phyloP scores from a whole-genome alignment of 1,140 invertebrate species.

The Neotoxoptera formosana region DNA sequence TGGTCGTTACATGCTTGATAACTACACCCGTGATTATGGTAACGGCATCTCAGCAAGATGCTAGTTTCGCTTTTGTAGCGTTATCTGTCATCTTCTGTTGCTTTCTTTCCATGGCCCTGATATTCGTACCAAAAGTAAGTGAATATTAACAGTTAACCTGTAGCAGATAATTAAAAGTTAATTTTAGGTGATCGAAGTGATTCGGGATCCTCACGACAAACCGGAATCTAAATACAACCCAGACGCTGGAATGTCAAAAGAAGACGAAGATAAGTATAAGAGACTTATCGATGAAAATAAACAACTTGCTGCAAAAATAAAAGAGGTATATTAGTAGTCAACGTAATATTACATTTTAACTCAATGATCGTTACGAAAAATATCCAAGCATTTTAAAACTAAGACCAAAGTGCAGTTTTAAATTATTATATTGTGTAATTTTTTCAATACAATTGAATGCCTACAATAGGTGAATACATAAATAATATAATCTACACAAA shows the following conservation, averaged over 20 bases:
- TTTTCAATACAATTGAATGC: not conserved
- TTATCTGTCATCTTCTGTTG: slow-evolving; percentile 93
- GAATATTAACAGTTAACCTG: not conserved
- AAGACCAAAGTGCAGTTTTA: not conserved
- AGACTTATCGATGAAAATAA: slow-evolving; percentile 95
- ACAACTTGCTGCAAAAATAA: slow-evolving; percentile 70
- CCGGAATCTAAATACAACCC: slow-evolving; percentile 85
- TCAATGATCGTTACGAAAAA: not conserved
- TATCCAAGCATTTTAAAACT: not conserved
- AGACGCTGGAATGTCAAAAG: slow-evolving; percentile 87
- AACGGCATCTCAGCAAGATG: slow-evolving; percentile 95
- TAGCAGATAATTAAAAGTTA: slow-evolving; percentile 3
- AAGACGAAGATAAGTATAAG: slow-evolving; percentile 94
- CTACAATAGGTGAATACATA: too few relatives aligned
- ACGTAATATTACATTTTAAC: not conserved
- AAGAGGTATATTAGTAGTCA: slow-evolving; percentile 37
- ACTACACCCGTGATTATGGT: slow-evolving; percentile 97
- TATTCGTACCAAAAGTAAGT: slow-evolving; percentile 93
- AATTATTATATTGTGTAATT: not conserved
- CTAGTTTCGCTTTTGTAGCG: slow-evolving; percentile 95
- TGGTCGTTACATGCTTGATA: slow-evolving; percentile 95
- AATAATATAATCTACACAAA: too few relatives aligned
- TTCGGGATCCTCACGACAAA: slow-evolving; percentile 82
- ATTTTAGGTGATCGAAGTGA: slow-evolving; percentile 81
- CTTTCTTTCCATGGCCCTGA: slow-evolving; percentile 95